Base-by-base conservation (phyloP, 2,797 vertebrate species). In the Acipenser transmontanus region DNA sequence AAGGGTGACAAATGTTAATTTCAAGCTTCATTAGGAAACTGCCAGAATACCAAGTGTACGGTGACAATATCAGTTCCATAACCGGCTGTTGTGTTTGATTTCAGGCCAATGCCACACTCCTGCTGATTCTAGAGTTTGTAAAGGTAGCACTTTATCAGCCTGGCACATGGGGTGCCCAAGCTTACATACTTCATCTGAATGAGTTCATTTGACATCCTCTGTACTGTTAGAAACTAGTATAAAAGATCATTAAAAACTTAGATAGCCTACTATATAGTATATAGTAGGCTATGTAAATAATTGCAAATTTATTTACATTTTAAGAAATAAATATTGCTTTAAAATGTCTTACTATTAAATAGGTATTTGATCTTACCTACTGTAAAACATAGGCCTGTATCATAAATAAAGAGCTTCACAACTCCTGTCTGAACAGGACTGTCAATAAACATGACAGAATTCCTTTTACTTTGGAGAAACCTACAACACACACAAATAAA, bases 71-170 rank as follows among this genome's bases (percentile, higher is more conserved):
- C 34, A 34, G 34, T 34, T 34, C 34, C 34, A 34, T 34, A 4
- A 34, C 34, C 4, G 34, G 2, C 34, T 34, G 34, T 34, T 34
- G 79, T 78, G 78, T 75, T 65, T 64, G 71, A 72, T 80, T 77
- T 80, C 82, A 81, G 79, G 73, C 76, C 78, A 73, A 80, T 74
- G 77, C 77, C 75, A 77, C 75, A 77, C 71, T 80, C 74, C 81
- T 11, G 54, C 34, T 34, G 34, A 34, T 34, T 34, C 34, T 34
- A 34, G 2, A n/a, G 9, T 57, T 57, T 7, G 1, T n/a, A n/a
- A 13, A n/a, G 34, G 34, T 34, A 34, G 12, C 54, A 57, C 54
- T n/a, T 57, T n/a, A 7, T 57, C 54, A 57, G 9, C 14, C 54
- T 13, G 14, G 14, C 14, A 57, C 54, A 57, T 57, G 12, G 34